Evolutionary conservation across 2,888 invertebrate genomes (phyloP).

Genomic region (Acrobasis repandana): DNA sequence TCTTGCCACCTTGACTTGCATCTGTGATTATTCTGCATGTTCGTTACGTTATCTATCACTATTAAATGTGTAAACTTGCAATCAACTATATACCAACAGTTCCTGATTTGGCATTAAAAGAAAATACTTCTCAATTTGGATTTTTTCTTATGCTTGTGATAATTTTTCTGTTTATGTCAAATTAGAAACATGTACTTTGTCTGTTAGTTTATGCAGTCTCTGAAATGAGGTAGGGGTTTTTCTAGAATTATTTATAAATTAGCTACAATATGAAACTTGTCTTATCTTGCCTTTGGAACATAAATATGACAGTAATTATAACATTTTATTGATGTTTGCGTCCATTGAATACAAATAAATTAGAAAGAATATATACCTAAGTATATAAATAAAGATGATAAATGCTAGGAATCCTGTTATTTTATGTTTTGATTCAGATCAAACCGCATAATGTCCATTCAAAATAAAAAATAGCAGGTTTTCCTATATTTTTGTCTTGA

Average conservation of each 20-base stretch:
- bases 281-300: neutral
- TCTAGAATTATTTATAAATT: neutral
- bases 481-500: neutral
- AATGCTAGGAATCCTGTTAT: neutral
- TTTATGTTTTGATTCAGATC: slow-evolving; percentile 38
- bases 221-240: neutral
- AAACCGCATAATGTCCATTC: slow-evolving; percentile 34
- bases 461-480: slow-evolving; percentile 27
- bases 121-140: neutral
- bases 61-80: neutral
- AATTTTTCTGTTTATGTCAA: slow-evolving; percentile 1
- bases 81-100: neutral
- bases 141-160: no score
- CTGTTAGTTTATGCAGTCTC: neutral
- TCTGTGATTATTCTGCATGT: slow-evolving; percentile 58
- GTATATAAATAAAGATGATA: neutral
- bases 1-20: slow-evolving; percentile 67
- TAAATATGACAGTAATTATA: neutral
- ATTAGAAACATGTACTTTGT: neutral
- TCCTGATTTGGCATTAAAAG: slow-evolving; percentile 12
- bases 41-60: no score
- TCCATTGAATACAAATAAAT: neutral
- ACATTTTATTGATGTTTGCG: slow-evolving; percentile 5
- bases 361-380: neutral
- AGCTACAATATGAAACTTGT: neutral